Evolutionary conservation across 2,113 vertebrate genomes (phyloP).

Genomic region (Phoxinus phoxinus): DNA sequence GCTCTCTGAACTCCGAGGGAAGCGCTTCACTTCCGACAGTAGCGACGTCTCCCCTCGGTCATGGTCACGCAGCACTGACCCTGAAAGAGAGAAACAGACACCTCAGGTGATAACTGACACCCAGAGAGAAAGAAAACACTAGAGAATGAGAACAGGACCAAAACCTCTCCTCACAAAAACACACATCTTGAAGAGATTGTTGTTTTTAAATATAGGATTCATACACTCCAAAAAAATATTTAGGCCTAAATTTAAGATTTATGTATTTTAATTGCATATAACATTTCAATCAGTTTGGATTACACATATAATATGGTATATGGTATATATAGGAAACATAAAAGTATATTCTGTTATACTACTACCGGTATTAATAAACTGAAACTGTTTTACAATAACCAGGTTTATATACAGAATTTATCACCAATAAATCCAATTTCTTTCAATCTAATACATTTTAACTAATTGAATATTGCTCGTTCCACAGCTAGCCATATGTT

Average conservation of each 20-base stretch:
- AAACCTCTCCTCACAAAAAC: conserved; percentile 4
- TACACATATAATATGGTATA: too few relatives aligned
- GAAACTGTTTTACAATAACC: background rate
- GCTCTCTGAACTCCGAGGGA: conserved; percentile 66
- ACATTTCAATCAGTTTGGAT: background rate
- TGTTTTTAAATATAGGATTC: background rate
- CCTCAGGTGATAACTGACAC: conserved; percentile 80
- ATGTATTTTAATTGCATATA: background rate
- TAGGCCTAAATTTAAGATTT: background rate
- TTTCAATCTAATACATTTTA: background rate
- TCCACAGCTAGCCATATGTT: too few relatives aligned
- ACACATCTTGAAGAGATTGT: background rate
- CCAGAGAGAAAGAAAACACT: conserved; percentile 55
- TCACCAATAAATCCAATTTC: background rate
- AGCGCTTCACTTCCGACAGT: conserved; percentile 70
- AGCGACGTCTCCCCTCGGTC: conserved; percentile 75
- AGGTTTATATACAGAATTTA: background rate
- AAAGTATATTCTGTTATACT: background rate
- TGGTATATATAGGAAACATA: too few relatives aligned
- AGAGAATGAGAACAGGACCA: conserved; percentile 32
- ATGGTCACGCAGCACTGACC: conserved; percentile 77
- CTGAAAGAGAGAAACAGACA: conserved; percentile 85
- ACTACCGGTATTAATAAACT: background rate
- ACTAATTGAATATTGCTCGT: background rate
- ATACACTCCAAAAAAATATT: background rate